Percentiles rank a stretch among this genome's conserved stretches.
Conservation (phyloP, 2,113 vertebrate species). For the Muntiacus muntjak region DNA sequence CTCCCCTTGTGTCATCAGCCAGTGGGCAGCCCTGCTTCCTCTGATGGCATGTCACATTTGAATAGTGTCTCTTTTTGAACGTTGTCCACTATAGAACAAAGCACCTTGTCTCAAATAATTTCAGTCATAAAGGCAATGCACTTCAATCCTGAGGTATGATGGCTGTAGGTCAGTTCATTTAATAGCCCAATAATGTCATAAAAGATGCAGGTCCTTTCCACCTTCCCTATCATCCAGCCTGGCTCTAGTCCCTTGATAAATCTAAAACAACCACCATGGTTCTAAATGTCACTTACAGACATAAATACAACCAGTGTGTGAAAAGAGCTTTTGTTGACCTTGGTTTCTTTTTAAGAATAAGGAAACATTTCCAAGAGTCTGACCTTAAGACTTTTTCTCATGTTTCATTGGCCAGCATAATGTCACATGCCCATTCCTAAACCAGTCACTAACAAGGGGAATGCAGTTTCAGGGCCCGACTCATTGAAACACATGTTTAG, state of each 20-base stretch:
- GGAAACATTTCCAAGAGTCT: slow-evolving; percentile 13
- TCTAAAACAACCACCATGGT: background rate
- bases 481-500: background rate
- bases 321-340: background rate
- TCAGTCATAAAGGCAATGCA: background rate
- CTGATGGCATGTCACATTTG: background rate
- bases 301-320: background rate
- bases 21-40: background rate
- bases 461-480: background rate
- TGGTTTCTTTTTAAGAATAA: slow-evolving; percentile 20
- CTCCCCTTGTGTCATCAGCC: background rate
- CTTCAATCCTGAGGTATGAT: background rate
- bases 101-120: background rate
- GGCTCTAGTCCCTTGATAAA: background rate
- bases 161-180: background rate
- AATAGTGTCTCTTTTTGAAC: background rate
- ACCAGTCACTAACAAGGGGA: background rate
- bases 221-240: background rate
- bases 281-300: background rate
- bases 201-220: background rate
- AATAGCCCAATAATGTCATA: background rate
- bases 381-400: background rate
- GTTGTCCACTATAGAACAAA: background rate
- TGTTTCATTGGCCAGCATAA: background rate
- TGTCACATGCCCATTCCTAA: background rate